Base-by-base conservation (phyloP, 1,140 invertebrate genomes). In the Drosophila lacertosa region DNA sequence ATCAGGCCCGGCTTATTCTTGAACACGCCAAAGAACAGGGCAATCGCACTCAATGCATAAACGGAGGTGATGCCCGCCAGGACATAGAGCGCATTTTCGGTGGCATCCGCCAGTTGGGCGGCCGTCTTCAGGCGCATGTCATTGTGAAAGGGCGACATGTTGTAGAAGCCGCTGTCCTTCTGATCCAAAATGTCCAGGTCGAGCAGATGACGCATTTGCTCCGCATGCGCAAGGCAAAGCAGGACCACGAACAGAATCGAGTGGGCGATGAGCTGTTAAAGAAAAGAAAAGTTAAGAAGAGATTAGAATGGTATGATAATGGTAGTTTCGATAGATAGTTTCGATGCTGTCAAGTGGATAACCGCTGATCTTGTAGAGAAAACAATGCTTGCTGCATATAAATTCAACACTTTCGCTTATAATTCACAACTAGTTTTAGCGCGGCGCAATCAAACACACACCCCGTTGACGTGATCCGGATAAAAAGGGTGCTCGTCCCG, bases 171-270 rank as follows among this genome's bases (percentile, higher is more conserved):
- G 55, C 74, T 83, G 20, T 91, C 89, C 70, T 90, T 89, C 33
- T 91, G 90, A 71, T 91, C 90, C 62, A 83, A 50, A 35, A 91
- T 91, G 33, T 91, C 90, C 59, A 89, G 32, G n/a, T 80, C 80
- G 3, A 91, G 59, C 45, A 90, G 68, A 13, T 76, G 73, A 15
- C 82, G 79, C 77, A 91, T 90, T 71, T 91, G 88, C 40, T 91
- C 90, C 7, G 88, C 90, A 89, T 91, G 88, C 1, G 88, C 88
- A 16, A 91, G 45, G 13, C 89, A 89, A 9, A 91, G 32, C 1
- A 91, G 63, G 11, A 91, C 82, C 50, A 91, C 42, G 40, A 91
- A 91, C 5, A 91, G 71, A 11, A 86, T 42, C 11, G 89, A 79
- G 45, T 90, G 89, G 4, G 90, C 88, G 26, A 91, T 77, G 5